Evolutionary conservation across 2,797 vertebrate species (phyloP), one percentile per base, ranked within the genome.

Genomic region (Tapirus indicus): DNA sequence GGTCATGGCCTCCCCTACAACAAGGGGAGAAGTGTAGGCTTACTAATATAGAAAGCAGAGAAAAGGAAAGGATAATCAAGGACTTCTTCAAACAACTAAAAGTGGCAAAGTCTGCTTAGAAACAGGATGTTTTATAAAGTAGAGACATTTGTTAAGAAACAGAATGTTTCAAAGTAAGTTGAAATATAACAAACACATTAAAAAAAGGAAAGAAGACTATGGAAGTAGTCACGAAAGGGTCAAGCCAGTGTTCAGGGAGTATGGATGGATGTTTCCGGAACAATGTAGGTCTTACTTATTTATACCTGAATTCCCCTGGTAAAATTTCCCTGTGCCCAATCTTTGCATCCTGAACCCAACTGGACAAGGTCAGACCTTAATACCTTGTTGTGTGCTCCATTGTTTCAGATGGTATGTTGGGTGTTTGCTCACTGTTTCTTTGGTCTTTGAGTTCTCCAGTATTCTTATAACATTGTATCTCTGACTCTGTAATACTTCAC

Each of bases 401-500:
- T 41, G 7, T 66, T 74, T 88, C 94, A 32, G 21, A 38, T 0
- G 44, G 44, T 9, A 60, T 32, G 60, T 3, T 71, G 6, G 25
- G 32, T 66, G 20, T 88, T 60, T 72, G 41, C 78, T 84, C 78
- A n/a, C 44, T 1, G 54, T 23, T 29, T 64, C 72, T 66, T 64
- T 95, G 71, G 93, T 91, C 62, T 90, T 66, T 47, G 56, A 86
- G 77, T 80, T 83, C 74, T 74, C 75, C 25, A 60, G 69, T 27
- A 74, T 88, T 79, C 92, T 68, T 6, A 60, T 49, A 88, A 91
- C 56, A 88, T 18, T 85, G 95, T 90, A 9, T 94, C 96, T 90
- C 87, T 92, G 84, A 93, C 94, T 96, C 92, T 38, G 41, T 54
- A 74, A 94, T 87, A 90, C 74, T 91, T 92, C 66, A 95, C 95